Evolutionary conservation across 2,888 invertebrate species (phyloP).

Genomic region (Keiferia lycopersicella): DNA sequence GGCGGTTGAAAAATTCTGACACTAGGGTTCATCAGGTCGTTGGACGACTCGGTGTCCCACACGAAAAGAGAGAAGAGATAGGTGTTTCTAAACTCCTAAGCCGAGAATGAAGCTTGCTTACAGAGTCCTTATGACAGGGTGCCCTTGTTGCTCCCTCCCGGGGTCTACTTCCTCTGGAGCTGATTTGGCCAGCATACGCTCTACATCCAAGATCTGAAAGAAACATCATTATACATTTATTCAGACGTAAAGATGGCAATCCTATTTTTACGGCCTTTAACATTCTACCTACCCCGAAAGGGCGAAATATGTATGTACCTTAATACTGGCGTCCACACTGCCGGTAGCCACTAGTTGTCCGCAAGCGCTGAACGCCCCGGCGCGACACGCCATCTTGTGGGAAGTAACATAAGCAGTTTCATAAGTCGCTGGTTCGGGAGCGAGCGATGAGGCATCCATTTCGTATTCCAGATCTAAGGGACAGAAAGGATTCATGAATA

Average conservation of each 20-base stretch:
- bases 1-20: too few relatives aligned
- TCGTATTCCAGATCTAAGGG: conserved; percentile 95
- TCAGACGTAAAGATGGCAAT: too few relatives aligned
- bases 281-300: too few relatives aligned
- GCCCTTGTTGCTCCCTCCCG: conserved; percentile 93
- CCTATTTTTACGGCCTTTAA: too few relatives aligned
- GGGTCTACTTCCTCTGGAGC: conserved; percentile 93
- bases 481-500: background rate
- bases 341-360: conserved; percentile 98
- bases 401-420: conserved; percentile 99
- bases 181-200: conserved; percentile 99
- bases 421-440: conserved; percentile 98
- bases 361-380: conserved; percentile 97
- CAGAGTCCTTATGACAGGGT: conserved; percentile 98
- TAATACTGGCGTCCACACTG: conserved; percentile 98
- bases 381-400: conserved; percentile 97
- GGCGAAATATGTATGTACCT: conserved; percentile 72
- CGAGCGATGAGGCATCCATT: conserved; percentile 94
- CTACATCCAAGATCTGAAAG: conserved; percentile 95
- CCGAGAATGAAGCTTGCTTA: too few relatives aligned
- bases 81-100: conserved; percentile 30
- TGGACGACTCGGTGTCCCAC: too few relatives aligned
- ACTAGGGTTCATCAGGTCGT: too few relatives aligned
- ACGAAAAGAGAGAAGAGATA: background rate
- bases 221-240: background rate